phyloP scores from a whole-genome alignment of 2,888 invertebrate genomes.

The Phymatocera aterrima region DNA sequence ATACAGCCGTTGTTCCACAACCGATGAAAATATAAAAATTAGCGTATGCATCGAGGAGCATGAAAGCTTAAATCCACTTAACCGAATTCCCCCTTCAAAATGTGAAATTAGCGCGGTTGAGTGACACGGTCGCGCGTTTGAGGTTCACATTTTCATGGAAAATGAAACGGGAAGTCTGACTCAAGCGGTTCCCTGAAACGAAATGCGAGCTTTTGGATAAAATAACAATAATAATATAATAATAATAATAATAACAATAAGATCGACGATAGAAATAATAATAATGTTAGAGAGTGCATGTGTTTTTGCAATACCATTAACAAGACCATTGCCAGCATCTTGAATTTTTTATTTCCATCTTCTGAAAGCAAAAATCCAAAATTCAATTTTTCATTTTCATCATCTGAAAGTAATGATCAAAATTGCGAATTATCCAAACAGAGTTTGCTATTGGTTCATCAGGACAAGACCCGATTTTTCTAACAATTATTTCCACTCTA shows the following conservation, averaged over 20 bases:
- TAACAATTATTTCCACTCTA: background rate
- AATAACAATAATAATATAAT: too few species aligned
- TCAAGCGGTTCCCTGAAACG: background rate
- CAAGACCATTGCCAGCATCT: too few species aligned
- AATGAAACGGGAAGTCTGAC: background rate
- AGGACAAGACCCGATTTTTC: background rate
- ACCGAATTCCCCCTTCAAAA: background rate
- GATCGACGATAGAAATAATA: background rate
- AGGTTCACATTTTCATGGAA: background rate
- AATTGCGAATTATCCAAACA: too few species aligned
- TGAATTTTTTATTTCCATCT: too few species aligned
- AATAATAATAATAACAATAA: too few species aligned
- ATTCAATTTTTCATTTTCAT: too few species aligned
- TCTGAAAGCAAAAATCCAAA: too few species aligned
- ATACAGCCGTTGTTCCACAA: background rate
- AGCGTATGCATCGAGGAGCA: slow-evolving; percentile 11
- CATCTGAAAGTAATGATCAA: too few species aligned
- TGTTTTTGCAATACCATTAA: too few species aligned
- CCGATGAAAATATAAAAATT: background rate
- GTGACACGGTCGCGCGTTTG: background rate
- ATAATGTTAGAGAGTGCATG: too few species aligned
- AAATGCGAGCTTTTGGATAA: background rate
- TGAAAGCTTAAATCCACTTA: slow-evolving; percentile 16
- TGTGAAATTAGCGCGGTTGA: background rate
- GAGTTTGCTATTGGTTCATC: background rate